phyloP scores from a whole-genome alignment of 2,113 vertebrate genomes.

The Tetrao urogallus region DNA sequence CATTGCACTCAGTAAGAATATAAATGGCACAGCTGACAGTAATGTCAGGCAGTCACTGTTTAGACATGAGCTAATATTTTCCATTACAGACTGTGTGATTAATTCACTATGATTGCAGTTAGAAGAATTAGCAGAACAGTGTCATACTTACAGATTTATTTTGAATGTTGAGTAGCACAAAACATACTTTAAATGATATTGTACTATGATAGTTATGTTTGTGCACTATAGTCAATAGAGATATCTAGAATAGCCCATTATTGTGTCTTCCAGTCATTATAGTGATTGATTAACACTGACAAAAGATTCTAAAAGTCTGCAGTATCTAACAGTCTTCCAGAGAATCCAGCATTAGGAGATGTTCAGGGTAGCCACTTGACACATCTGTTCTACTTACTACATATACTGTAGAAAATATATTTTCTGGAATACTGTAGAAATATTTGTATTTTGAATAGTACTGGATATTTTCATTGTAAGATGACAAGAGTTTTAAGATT shows the following conservation, averaged over 20 bases:
- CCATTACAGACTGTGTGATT: constrained; percentile 6
- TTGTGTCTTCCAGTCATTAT: constrained; percentile 40
- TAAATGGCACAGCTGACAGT: constrained; percentile 26
- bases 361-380: background rate
- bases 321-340: constrained; percentile 25
- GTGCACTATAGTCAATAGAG: constrained; percentile 29
- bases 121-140: constrained; percentile 33
- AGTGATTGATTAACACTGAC: constrained; percentile 19
- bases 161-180: constrained; percentile 40
- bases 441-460: background rate
- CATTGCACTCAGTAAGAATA: background rate
- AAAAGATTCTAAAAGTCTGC: constrained; percentile 60
- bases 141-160: constrained; percentile 59
- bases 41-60: background rate
- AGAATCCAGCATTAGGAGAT: background rate
- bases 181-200: constrained; percentile 47
- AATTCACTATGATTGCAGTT: constrained; percentile 47
- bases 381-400: background rate
- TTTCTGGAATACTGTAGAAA: background rate
- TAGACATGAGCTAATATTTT: constrained; percentile 15
- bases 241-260: constrained; percentile 30
- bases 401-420: background rate
- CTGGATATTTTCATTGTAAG: background rate
- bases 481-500: background rate
- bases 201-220: constrained; percentile 22